These are phyloP conservation scores for Asobara japonica DNA, from an alignment of 1,140 invertebrate genomes.

Conservation along the genomic window DNA sequence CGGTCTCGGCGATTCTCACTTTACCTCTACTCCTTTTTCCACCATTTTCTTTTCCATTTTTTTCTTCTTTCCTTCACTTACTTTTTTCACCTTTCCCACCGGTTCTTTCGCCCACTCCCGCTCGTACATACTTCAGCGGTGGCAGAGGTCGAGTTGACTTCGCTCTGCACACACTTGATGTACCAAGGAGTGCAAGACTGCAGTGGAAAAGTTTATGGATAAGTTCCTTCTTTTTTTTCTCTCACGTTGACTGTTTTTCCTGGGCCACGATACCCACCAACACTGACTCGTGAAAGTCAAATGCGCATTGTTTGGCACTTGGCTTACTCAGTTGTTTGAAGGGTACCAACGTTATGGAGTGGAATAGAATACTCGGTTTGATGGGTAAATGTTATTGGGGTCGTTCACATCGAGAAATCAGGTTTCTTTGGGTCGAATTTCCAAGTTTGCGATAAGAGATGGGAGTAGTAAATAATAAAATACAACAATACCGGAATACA, in stretches of 20 bases:
- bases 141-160: background rate
- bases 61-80: background rate
- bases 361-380: too few species aligned
- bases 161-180: background rate
- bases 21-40: background rate
- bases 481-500: too few species aligned
- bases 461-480: too few species aligned
- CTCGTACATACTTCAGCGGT: slow-evolving; percentile 9
- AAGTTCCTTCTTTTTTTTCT: too few species aligned
- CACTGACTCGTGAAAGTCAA: slow-evolving; percentile 1
- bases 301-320: background rate
- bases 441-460: background rate
- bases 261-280: background rate
- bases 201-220: background rate
- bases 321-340: background rate
- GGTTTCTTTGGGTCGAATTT: background rate
- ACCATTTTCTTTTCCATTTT: background rate
- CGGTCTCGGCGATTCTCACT: background rate
- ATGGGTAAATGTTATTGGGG: background rate
- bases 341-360: too few species aligned
- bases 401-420: background rate
- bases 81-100: background rate
- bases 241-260: background rate
- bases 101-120: background rate
- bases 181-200: background rate